Evolutionary conservation across 2,888 invertebrate species (phyloP), one percentile per base, ranked within the genome.

Genomic region (Acronicta alni): DNA sequence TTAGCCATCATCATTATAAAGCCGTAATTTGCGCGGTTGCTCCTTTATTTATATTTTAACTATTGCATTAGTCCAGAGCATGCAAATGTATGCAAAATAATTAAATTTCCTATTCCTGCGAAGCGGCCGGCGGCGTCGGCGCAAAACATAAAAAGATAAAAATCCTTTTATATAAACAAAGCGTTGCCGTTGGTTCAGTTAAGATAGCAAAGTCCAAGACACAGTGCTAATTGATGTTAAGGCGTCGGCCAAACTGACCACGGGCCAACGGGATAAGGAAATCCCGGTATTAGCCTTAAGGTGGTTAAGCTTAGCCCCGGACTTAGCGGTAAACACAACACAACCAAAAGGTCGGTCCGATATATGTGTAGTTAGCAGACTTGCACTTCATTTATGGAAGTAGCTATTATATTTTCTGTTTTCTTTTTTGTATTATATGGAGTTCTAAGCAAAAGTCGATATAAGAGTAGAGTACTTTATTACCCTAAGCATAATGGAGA

Each of bases 201-300:
- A 67, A 73, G 70, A 77, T 65, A 64, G 66, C 62, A 60, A 67
- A 67, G 52, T 72, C 74, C 75, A 72, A 82, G 75, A 84, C 80
- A 63, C 70, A 69, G 82, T 85, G 86, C 84, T 90, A 90, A 90
- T 90, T 88, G 89, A 81, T 86, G 84, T 85, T 83, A 85, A 87
- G 84, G 76, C 85, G 73, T 67, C 70, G 62, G 65, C 68, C 78
- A 66, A 81, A 79, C 85, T 87, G 88, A 87, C 89, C 88, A 81
- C 84, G 60, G 72, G 72, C 76, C 72, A 75, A 64, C 69, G 77
- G 82, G 88, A 90, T 90, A 90, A 90, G 86, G 79, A 81, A 84
- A 89, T 87, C 89, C 88, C 80, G 72, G 87, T 81, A 82, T 89
- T 87, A 89, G 81, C 86, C 83, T 81, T 80, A 81, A 85, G 86